A percentile compares a stretch with the other conserved stretches of the same genome.
Evolutionary conservation across 2,113 vertebrate species (phyloP).

Genomic region (Muntiacus reevesi): DNA sequence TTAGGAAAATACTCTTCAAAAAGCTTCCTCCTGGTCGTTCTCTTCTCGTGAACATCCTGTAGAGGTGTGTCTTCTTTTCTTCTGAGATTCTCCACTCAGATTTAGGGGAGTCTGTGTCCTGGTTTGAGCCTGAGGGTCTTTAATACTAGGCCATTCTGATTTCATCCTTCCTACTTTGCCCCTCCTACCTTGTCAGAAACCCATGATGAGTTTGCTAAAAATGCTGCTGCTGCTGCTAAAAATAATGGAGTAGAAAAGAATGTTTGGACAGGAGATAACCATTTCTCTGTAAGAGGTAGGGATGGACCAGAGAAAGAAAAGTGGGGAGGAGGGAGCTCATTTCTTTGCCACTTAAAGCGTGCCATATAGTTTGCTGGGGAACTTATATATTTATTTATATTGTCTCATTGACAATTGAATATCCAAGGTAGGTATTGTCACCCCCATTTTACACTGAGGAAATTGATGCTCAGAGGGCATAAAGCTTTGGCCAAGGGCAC

Average conservation of each 20-base stretch:
- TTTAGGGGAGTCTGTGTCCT: not conserved
- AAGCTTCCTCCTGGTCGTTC: not conserved
- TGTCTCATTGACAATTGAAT: not conserved
- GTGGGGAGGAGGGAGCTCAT: not conserved
- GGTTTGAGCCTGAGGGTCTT: not conserved
- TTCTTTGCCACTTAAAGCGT: not conserved
- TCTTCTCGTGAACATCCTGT: not conserved
- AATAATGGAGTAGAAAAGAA: not conserved
- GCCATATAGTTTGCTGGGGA: not conserved
- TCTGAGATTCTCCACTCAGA: not conserved
- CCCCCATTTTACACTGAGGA: not conserved
- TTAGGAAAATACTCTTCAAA: not conserved
- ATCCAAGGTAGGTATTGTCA: not conserved
- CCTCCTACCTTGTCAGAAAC: not conserved
- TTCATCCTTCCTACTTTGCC: not conserved
- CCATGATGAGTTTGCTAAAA: not conserved
- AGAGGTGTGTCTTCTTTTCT: not conserved
- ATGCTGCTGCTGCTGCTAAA: not conserved
- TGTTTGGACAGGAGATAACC: not conserved
- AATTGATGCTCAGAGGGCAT: not conserved
- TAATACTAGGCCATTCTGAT: not conserved
- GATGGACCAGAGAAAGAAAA: not conserved
- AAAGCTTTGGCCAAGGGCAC: not conserved
- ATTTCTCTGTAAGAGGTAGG: not conserved
- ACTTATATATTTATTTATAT: not conserved